Evolutionary conservation across 2,113 vertebrate species (phyloP).

Genomic region (Pipa parva): DNA sequence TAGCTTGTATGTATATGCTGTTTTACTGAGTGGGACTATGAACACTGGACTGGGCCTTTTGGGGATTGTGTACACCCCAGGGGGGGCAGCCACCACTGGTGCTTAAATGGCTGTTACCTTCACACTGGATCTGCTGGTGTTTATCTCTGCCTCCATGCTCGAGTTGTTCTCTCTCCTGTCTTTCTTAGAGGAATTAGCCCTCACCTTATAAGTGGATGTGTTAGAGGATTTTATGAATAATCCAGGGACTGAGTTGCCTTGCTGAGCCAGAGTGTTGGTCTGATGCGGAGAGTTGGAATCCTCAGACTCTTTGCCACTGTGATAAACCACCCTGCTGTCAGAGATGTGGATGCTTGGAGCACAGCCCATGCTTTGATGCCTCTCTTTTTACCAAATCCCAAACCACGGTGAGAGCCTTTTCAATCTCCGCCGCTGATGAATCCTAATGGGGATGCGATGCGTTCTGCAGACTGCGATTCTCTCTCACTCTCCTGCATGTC

Average conservation of each 20-base stretch:
- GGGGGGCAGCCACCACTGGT: too few species aligned
- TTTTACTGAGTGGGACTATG: too few species aligned
- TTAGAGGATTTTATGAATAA: conserved; percentile 81
- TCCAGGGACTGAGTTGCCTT: conserved; percentile 78
- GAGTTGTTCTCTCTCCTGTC: conserved; percentile 57
- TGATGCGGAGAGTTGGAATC: conserved; percentile 81
- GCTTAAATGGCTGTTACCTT: conserved; percentile 53
- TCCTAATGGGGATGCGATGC: conserved; percentile 1
- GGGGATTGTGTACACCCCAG: neutral
- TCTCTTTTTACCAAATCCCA: conserved; percentile 29
- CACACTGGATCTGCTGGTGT: conserved; percentile 54
- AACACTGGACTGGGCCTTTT: too few species aligned
- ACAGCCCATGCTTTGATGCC: conserved; percentile 86
- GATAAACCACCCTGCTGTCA: conserved; percentile 80
- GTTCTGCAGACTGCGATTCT: neutral
- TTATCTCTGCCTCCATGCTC: conserved; percentile 59
- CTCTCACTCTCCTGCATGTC: conserved; percentile 20
- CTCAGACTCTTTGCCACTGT: conserved; percentile 86
- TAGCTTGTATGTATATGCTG: too few species aligned
- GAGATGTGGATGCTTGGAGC: conserved; percentile 94
- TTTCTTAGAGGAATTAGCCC: conserved; percentile 62
- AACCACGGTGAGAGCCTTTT: neutral
- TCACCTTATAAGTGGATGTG: conserved; percentile 76
- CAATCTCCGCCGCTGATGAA: conserved; percentile 8
- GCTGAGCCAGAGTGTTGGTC: conserved; percentile 72